Conservation (phyloP, 2,888 invertebrate species). For the Aspidapion aeneum region DNA sequence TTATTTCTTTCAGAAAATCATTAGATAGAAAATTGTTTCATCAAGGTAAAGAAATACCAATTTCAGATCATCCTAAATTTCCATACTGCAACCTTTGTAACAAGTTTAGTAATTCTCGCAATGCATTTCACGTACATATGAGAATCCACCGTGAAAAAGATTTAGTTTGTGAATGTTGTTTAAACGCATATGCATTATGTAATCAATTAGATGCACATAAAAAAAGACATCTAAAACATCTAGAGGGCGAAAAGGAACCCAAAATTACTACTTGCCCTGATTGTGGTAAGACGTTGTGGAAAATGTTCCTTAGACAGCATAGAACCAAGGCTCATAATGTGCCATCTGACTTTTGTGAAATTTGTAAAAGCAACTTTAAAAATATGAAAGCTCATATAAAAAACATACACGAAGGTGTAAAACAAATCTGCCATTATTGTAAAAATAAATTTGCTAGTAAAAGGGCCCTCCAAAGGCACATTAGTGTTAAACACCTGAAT, state of each 20-base stretch:
- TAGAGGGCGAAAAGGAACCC: neutral
- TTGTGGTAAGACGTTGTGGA: neutral
- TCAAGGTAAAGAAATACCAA: no score
- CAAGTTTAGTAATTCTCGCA: neutral
- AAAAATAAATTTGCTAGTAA: constrained; percentile 3
- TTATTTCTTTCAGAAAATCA: no score
- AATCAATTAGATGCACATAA: neutral
- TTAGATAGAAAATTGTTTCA: no score
- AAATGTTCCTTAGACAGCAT: neutral
- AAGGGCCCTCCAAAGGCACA: constrained; percentile 17
- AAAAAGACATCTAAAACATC: neutral
- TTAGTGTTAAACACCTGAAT: neutral
- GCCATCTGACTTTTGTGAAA: neutral
- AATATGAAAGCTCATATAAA: neutral
- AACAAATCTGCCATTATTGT: neutral
- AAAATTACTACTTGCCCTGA: neutral
- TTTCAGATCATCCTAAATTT: no score
- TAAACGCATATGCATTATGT: neutral
- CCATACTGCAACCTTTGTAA: neutral
- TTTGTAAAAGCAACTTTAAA: neutral
- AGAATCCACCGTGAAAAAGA: neutral
- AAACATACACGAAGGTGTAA: neutral
- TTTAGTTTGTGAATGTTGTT: neutral
- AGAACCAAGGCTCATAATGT: neutral
- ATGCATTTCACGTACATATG: neutral